Percentiles rank a stretch among this genome's conserved stretches.
Evolutionary conservation across 30 jellyfish, hydroid and myxozoan species (phyloP).

Genomic region (Cassiopea andromeda): DNA sequence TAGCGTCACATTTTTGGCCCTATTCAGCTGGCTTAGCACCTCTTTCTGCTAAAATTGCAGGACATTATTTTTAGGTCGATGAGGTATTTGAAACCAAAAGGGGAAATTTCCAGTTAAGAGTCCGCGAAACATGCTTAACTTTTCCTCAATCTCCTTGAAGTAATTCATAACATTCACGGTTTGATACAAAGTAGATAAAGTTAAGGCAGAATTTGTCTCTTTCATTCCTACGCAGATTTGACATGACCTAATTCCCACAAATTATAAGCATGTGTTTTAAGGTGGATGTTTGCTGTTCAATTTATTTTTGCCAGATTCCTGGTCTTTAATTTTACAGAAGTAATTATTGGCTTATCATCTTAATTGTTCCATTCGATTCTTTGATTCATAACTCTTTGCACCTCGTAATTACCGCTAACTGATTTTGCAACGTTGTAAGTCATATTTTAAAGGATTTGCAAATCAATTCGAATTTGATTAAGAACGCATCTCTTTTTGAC

Average conservation of each 20-base stretch:
- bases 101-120: no score
- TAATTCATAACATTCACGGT: no score
- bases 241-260: not conserved
- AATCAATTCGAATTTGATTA: not conserved
- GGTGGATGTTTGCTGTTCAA: not conserved
- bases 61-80: no score
- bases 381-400: not conserved
- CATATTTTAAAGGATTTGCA: not conserved
- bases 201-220: no score
- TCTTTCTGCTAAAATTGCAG: no score
- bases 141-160: no score
- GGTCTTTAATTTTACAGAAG: not conserved
- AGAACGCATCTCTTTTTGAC: not conserved
- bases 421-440: not conserved
- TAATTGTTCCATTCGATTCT: not conserved
- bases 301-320: not conserved
- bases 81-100: no score
- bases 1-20: no score
- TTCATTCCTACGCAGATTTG: not conserved
- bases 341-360: not conserved
- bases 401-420: slow-evolving; percentile 3
- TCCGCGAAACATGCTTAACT: no score
- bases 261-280: not conserved
- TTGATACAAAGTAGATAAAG: no score
- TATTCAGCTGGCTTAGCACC: no score